Base-by-base conservation (phyloP, 1,140 invertebrate genomes). In the Lutraria rhynchaena region DNA sequence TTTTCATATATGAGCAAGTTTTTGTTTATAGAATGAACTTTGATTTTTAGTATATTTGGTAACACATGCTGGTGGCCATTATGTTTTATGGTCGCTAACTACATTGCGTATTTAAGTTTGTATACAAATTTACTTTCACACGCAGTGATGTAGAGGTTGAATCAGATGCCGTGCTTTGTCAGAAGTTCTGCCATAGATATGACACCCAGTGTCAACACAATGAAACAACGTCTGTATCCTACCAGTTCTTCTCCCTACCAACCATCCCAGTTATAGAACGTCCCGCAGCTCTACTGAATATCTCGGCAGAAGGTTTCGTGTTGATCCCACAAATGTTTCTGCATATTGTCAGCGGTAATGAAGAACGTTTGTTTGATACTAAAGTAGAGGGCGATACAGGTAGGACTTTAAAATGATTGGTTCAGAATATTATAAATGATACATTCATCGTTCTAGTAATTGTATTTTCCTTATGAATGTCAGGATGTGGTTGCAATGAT, bases 191-290 rank as follows among this genome's bases (percentile, higher is more conserved):
- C 60, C 44, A 46, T 5, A 33, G 57, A 1, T 65, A 78, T n/a
- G 90, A 92, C 74, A 80, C 84, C 27, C 75, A 57, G 1, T 93
- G 92, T 78, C 65, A 89, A 15, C 67, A 87, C 46, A 92, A 92
- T 81, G 89, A 89, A 46, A 92, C 92, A 1, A 88, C 88, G 22
- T 90, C 90, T 9, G 85, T 93, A 22, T 88, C 89, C 0, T 92
- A 88, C 83, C 91, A 93, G 78, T 90, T 87, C 44, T 70, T 93
- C 4, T 77, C 89, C 0, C 74, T 92, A 51, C 92, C 92, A 0
- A 80, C 89, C 17, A 61, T 92, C 11, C 70, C 86, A 1, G 84
- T 82, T 15, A 63, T 92, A 19, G 35, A 37, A 2, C 22, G 69
- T 5, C 88, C 90, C 3, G 51, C 87, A 19, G 85, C 80, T 17